Evolutionary conservation across 2,113 vertebrate genomes (phyloP).

Genomic region (Plecturocebus donacophilus): DNA sequence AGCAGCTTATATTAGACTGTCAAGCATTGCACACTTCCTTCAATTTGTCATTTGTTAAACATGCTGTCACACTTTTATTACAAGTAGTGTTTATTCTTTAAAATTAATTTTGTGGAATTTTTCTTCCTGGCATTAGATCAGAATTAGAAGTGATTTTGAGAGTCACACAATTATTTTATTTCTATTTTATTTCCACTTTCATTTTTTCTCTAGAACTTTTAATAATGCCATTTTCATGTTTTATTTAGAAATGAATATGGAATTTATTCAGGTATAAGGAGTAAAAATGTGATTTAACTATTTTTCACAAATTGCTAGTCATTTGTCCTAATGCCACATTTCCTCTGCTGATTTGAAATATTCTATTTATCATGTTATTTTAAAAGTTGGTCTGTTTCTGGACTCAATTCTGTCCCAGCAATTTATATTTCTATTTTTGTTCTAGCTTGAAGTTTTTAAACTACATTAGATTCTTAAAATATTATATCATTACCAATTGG

Average conservation of each 20-base stretch:
- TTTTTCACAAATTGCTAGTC: background rate
- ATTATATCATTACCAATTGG: background rate
- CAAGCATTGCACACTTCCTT: background rate
- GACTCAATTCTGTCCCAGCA: background rate
- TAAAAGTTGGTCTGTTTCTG: background rate
- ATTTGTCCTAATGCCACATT: constrained; percentile 3
- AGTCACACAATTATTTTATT: background rate
- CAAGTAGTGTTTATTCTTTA: background rate
- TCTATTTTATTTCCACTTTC: background rate
- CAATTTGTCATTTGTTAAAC: background rate
- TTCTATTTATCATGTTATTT: background rate
- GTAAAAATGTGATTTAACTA: background rate
- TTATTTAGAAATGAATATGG: background rate
- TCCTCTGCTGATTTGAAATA: background rate
- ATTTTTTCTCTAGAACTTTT: background rate
- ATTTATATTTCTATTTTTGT: background rate
- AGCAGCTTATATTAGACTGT: background rate
- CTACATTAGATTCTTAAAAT: background rate
- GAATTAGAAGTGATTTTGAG: background rate
- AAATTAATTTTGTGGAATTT: background rate
- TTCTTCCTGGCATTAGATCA: background rate
- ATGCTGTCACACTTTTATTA: background rate
- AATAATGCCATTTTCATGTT: background rate
- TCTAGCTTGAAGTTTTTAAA: background rate
- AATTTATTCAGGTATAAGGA: background rate